These are phyloP conservation scores for Iselma pallidipennis DNA, from an alignment of 2,888 invertebrate genomes.

Conservation along the genomic window DNA sequence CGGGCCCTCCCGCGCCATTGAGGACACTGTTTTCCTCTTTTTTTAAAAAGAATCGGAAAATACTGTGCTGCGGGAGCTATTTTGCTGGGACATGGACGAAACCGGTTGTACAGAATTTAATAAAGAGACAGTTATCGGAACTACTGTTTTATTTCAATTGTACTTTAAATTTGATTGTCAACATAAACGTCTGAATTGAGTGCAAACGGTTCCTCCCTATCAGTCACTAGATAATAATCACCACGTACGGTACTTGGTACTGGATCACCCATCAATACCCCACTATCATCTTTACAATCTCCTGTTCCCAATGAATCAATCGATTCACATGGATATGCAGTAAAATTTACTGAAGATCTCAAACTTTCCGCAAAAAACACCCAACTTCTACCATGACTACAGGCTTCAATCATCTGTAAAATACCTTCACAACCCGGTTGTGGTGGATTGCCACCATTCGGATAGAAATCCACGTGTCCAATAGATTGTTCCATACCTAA, in stretches of 20 bases:
- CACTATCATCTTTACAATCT: conserved; percentile 27
- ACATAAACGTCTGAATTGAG: not conserved
- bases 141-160: not conserved
- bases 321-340: conserved; percentile 61
- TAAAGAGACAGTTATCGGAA: no score
- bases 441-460: conserved; percentile 67
- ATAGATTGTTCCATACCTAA: conserved; percentile 64
- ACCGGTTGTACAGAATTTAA: no score
- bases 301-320: conserved; percentile 56
- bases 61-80: no score
- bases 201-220: not conserved
- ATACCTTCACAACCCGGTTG: conserved; percentile 70
- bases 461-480: conserved; percentile 76
- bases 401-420: conserved; percentile 60
- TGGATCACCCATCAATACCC: conserved; percentile 38
- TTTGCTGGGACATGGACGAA: no score
- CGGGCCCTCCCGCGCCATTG: no score
- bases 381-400: conserved; percentile 71
- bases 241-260: conserved; percentile 37
- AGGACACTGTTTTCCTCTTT: no score
- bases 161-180: not conserved
- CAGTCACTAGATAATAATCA: conserved; percentile 37
- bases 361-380: conserved; percentile 70
- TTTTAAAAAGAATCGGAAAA: no score
- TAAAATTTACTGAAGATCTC: conserved; percentile 58